Conservation (phyloP, 2,888 invertebrate species). For the Dolomedes plantarius region DNA sequence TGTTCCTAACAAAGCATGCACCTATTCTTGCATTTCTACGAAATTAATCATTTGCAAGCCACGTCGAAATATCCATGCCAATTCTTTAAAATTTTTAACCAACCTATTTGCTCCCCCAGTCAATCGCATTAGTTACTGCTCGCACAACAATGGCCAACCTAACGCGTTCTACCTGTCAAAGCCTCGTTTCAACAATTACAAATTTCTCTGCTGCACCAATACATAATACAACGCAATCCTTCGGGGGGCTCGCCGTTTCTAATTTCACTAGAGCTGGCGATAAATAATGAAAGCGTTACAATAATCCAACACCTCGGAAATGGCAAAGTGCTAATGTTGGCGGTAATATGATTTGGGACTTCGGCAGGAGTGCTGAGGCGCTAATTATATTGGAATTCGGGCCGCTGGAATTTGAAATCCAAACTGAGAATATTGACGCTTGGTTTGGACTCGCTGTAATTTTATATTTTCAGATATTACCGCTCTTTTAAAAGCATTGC, state of each 20-base stretch:
- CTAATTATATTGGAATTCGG: conserved; percentile 69
- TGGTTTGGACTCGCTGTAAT: conserved; percentile 43
- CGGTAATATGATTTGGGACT: conserved; percentile 69
- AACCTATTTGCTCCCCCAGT: conserved; percentile 23
- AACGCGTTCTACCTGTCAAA: conserved; percentile 65
- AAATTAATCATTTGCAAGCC: neutral
- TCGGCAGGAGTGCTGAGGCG: conserved; percentile 42
- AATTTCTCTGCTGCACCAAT: conserved; percentile 40
- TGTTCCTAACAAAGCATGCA: neutral
- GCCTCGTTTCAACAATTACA: conserved; percentile 69
- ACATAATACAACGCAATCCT: conserved; percentile 39
- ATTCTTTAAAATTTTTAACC: conserved; percentile 18
- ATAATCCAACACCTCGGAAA: conserved; percentile 68
- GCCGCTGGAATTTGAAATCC: conserved; percentile 51
- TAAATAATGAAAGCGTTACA: conserved; percentile 71
- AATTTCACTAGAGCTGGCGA: conserved; percentile 52
- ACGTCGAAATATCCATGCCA: conserved; percentile 5
- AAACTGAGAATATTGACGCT: conserved; percentile 22
- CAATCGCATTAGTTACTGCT: conserved; percentile 60
- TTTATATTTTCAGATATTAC: conserved; percentile 46
- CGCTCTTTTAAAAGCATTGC: conserved; percentile 34
- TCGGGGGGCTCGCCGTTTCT: conserved; percentile 48
- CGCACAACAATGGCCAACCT: conserved; percentile 40
- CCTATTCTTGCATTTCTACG: neutral
- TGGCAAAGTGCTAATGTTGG: conserved; percentile 70